Conservation (phyloP, 2,113 vertebrate genomes). For the Thinocorus orbignyianus region DNA sequence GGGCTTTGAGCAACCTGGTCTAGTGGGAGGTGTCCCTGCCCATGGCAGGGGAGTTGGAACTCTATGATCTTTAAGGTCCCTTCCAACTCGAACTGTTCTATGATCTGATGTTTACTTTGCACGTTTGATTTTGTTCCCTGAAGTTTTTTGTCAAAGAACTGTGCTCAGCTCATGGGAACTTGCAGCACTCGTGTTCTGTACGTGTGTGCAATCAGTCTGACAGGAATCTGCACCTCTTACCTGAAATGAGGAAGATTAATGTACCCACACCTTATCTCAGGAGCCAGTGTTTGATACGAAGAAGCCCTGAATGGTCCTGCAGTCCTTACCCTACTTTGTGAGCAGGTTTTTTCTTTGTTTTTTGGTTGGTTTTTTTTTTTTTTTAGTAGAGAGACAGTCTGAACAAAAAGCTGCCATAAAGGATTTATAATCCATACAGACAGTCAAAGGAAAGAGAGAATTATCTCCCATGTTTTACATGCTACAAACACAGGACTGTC, state of each 20-base stretch:
- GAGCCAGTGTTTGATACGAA: background rate
- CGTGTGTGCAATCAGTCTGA: background rate
- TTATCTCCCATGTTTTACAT: background rate
- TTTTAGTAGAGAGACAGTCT: background rate
- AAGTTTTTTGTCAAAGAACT: background rate
- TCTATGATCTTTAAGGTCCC: too few relatives aligned
- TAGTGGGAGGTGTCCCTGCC: too few relatives aligned
- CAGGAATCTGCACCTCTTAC: background rate
- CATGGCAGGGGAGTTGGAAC: too few relatives aligned
- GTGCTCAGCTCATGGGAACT: fast-evolving
- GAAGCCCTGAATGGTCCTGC: background rate
- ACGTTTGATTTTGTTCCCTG: background rate
- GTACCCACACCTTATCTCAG: background rate
- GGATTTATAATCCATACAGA: background rate
- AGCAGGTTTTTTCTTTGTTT: background rate
- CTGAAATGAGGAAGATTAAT: background rate
- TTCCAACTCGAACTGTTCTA: too few relatives aligned
- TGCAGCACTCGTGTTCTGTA: fast-evolving
- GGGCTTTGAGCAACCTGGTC: too few relatives aligned
- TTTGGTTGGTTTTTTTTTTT: background rate
- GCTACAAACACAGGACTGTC: background rate
- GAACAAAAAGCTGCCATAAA: background rate
- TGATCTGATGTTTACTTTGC: background rate
- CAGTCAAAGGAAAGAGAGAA: background rate
- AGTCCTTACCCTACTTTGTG: background rate